Evolutionary conservation across 2,888 invertebrate genomes (phyloP), one percentile per base, ranked within the genome.

Genomic region (Phyto melanocephala): DNA sequence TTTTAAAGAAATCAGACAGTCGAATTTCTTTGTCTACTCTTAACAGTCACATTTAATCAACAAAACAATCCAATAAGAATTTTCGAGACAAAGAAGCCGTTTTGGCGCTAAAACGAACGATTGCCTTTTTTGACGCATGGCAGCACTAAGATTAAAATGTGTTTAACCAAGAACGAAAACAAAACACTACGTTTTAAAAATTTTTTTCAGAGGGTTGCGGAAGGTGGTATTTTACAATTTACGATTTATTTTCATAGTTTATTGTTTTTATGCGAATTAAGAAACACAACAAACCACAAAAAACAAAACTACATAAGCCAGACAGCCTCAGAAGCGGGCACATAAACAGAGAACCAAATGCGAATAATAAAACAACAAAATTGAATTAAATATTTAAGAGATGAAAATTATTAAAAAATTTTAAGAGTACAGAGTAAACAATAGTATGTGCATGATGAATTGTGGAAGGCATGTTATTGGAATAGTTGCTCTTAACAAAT

Each of bases 161-260:
- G 17, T 35, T 13, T 6, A 37, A 35, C 11, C 10, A 58, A 58
- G 54, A 15, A 54, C 35, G 42, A 11, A 15, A 62, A 15, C 35
- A 40, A 1, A 0, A 2, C 20, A 7, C 0, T 40, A 17, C 8
- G 60, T 50, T 52, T 40, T 17, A 28, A 28, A 28, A 28, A 28
- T 13, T 62, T 54, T 63, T 3, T 52, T 8, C 4, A 50, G 40
- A 47, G 24, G 54, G 28, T 3, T 28, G 28, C 28, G 28, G 45
- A 60, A 17, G 52, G 11, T 54, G 40, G 17, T 28, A 40, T 52
- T 71, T 60, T 71, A 70, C 56, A 80, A 80, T 75, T 75, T 80
- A 81, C 60, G 80, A 81, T 81, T 76, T 81, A 71, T 81, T 80
- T 80, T 80, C 74, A 80, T 76, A 74, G 15, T 54, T 65, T 58